Percentiles rank a stretch among this genome's conserved stretches.
Conservation (phyloP, 2,888 invertebrate species). For the Sicus ferrugineus region DNA sequence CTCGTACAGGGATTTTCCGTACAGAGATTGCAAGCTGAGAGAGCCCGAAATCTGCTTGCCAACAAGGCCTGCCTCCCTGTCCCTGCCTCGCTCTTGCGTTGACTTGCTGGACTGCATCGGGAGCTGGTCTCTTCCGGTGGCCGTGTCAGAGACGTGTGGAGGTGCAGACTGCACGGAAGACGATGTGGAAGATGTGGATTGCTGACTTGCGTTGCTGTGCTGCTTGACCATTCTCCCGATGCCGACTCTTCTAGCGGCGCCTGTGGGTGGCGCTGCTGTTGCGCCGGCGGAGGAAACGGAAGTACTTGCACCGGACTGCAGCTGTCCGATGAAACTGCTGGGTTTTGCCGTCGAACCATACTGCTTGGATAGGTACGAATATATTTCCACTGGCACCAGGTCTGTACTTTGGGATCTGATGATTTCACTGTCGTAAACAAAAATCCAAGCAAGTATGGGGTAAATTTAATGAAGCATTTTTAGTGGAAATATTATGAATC, state of each 20-base stretch:
- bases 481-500: constrained; percentile 6
- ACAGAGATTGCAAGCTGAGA: constrained; percentile 20
- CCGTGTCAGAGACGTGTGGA: constrained; percentile 41
- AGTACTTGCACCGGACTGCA: constrained; percentile 17
- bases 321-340: constrained; percentile 10
- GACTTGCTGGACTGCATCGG: background rate
- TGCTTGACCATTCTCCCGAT: constrained; percentile 47
- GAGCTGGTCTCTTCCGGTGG: constrained; percentile 37
- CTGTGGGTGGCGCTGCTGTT: constrained; percentile 33
- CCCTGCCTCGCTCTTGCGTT: background rate
- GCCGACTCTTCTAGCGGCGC: constrained; percentile 13
- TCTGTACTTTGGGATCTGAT: constrained; percentile 59
- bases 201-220: constrained; percentile 52
- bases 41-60: constrained; percentile 37
- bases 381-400: constrained; percentile 56
- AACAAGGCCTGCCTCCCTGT: constrained; percentile 30
- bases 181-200: constrained; percentile 52
- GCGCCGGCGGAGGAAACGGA: constrained; percentile 23
- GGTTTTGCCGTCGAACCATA: constrained; percentile 38
- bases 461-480: background rate
- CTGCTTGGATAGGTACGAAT: constrained; percentile 49
- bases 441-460: constrained; percentile 15
- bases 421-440: constrained; percentile 49
- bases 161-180: constrained; percentile 53
- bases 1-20: constrained; percentile 7